These are phyloP conservation scores for Hanleya hanleyi DNA, from an alignment of 2,888 invertebrate genomes.

Conservation along the genomic window DNA sequence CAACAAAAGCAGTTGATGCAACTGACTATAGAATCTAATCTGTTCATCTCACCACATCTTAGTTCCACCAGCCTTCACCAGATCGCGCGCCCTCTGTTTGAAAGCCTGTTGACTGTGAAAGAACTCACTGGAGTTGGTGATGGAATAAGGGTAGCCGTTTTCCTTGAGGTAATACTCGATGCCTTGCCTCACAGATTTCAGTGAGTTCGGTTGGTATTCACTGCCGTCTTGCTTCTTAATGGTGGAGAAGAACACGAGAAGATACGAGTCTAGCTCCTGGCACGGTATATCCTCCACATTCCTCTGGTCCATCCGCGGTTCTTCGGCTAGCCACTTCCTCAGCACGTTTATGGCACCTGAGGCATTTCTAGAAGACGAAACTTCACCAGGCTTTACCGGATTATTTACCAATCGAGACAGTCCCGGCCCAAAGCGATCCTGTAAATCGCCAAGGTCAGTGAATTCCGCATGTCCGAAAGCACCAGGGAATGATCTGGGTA, in stretches of 20 bases:
- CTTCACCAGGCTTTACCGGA: background rate
- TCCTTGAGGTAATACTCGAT: constrained; percentile 2
- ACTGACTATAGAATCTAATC: no score
- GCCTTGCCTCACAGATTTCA: background rate
- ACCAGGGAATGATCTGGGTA: no score
- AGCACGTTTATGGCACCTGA: background rate
- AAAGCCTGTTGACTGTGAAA: background rate
- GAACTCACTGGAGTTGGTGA: background rate
- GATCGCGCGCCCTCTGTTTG: background rate
- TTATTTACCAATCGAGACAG: no score
- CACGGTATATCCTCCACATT: background rate
- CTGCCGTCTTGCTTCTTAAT: constrained; percentile 1
- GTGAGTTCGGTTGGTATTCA: background rate
- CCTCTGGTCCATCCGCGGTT: background rate
- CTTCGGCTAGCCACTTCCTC: background rate
- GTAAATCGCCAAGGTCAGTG: no score
- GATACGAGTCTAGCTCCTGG: background rate
- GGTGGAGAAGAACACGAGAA: background rate
- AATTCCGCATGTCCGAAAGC: no score
- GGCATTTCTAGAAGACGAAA: background rate
- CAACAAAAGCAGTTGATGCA: no score
- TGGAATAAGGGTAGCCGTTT: background rate
- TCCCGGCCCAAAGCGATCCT: no score
- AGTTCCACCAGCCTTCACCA: background rate
- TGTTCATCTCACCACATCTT: constrained; percentile 7